Evolutionary conservation across 2,888 invertebrate species (phyloP).

Genomic region (Aleiodes leptofemur): DNA sequence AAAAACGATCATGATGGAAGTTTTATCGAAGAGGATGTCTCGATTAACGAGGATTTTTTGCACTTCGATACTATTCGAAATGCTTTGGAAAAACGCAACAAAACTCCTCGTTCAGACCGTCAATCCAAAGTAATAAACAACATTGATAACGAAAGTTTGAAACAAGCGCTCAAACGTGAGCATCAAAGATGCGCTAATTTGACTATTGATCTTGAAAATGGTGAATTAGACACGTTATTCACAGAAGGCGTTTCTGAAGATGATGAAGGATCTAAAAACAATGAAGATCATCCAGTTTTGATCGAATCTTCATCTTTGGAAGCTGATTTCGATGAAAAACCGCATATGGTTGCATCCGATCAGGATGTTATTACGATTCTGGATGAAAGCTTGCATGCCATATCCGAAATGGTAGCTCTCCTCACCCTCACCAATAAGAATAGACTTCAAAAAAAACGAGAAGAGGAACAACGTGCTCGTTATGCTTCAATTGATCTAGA

Average conservation of each 20-base stretch:
- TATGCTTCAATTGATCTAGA: neutral
- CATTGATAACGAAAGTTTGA: conserved; percentile 45
- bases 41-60: neutral
- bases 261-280: too few relatives aligned
- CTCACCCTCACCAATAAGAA: conserved; percentile 53
- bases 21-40: conserved; percentile 11
- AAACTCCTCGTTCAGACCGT: neutral
- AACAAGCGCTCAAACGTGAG: conserved; percentile 45
- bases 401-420: conserved; percentile 57
- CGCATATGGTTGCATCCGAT: conserved; percentile 37
- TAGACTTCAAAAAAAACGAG: conserved; percentile 38
- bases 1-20: neutral
- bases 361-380: conserved; percentile 35
- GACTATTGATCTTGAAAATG: neutral
- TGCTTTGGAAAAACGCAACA: neutral
- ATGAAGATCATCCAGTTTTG: too few relatives aligned
- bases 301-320: neutral
- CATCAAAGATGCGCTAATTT: conserved; percentile 38
- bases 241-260: neutral
- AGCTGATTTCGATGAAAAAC: neutral
- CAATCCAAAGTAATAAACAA: neutral
- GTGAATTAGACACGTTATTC: conserved; percentile 4
- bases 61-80: neutral
- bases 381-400: conserved; percentile 55
- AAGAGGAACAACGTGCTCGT: conserved; percentile 6